Evolutionary conservation across 2,888 invertebrate species (phyloP).

Genomic region (Xestia sexstrigata): DNA sequence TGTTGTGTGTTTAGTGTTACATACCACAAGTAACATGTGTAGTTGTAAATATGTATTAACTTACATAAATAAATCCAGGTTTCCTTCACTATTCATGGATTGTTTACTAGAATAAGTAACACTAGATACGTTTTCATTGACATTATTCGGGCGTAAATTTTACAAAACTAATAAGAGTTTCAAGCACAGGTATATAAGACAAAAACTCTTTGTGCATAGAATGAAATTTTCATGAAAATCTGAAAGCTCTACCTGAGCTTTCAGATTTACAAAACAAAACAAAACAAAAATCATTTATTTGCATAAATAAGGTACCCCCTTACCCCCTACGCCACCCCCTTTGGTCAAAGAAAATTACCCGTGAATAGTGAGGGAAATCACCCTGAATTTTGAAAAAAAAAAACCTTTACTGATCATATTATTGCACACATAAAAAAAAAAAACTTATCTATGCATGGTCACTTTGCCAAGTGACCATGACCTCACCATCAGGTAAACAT

Average conservation of each 20-base stretch:
- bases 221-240: no score
- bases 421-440: not conserved
- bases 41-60: not conserved
- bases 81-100: slow-evolving; percentile 16
- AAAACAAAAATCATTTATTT: no score
- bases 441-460: not conserved
- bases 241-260: no score
- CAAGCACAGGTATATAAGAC: not conserved
- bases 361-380: slow-evolving; percentile 19
- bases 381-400: not conserved
- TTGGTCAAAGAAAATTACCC: not conserved
- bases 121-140: not conserved
- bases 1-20: slow-evolving; percentile 32
- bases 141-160: not conserved
- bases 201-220: not conserved
- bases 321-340: not conserved
- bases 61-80: not conserved
- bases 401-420: slow-evolving; percentile 4
- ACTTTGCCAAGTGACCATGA: not conserved
- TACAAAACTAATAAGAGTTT: not conserved
- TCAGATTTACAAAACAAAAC: no score
- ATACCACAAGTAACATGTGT: slow-evolving; percentile 71
- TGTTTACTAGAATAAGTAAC: not conserved
- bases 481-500: not conserved
- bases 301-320: no score